Base-by-base conservation (phyloP, 2,113 vertebrate genomes). In the Bagarius yarrelli region DNA sequence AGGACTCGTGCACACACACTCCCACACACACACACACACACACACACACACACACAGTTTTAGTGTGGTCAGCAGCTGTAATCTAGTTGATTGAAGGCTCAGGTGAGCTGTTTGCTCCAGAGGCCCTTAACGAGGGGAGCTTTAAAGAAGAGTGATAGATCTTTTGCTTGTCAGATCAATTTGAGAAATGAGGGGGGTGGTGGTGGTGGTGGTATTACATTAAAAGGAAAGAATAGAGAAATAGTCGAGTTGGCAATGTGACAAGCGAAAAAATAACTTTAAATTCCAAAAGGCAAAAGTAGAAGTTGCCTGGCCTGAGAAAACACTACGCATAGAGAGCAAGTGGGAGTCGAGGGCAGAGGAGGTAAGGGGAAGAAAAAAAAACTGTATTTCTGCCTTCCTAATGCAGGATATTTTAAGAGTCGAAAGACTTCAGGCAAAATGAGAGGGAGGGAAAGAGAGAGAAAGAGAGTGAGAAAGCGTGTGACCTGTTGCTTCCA, bases 111-210 rank as follows among this genome's bases (percentile, higher is more conserved):
- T 9, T 32, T 15, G 59, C 16, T 78, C 76, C 76, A 78, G 76
- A 72, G 67, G 56, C 57, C 56, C 56, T 63, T 80, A 73, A 71
- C 40, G 69, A 71, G 67, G 5, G 67, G 11, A 78, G 87, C 57
- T 71, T 76, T 82, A 64, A 63, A 81, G 79, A 67, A 84, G 61
- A 80, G 84, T 91, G 91, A 93, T 91, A 88, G 85, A 93, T 90
- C 83, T 83, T 85, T 88, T 72, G 81, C 74, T 83, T 90, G 89
- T 92, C 87, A 88, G 83, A 89, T 88, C 88, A 89, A 89, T 91
- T 87, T 88, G 73, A 85, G 85, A 89, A 89, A 89, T 84, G 14
- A 53, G 57, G 36, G 34, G 3, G 36, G 6, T 40, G 44, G 44
- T n/a, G 11, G 44, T 5, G 9, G 72, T 64, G 27, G 16, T 27